These are phyloP conservation scores for Podilymbus podiceps DNA, from an alignment of 2,113 vertebrate species.

Conservation along the genomic window DNA sequence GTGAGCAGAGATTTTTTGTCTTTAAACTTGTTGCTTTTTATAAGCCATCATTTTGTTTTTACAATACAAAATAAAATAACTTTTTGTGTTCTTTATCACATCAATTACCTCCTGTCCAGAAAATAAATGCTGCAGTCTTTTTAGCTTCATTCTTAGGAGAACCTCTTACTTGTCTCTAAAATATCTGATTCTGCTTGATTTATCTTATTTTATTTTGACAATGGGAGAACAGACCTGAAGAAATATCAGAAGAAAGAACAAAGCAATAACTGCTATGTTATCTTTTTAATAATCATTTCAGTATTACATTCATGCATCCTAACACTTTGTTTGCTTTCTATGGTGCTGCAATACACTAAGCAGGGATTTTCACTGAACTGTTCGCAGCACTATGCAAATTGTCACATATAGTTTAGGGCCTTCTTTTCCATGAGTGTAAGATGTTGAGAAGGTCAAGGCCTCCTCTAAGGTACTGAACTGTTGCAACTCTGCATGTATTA, in stretches of 20 bases:
- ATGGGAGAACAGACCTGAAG: neutral
- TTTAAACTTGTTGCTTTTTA: neutral
- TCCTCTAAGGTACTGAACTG: neutral
- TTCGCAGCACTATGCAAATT: neutral
- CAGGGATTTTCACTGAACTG: neutral
- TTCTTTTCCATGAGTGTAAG: neutral
- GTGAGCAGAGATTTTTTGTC: neutral
- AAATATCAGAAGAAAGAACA: neutral
- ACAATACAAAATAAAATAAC: neutral
- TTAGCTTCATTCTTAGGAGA: neutral
- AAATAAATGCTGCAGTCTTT: neutral
- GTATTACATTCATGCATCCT: neutral
- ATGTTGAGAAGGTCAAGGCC: neutral
- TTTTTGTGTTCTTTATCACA: neutral
- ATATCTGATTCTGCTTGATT: neutral
- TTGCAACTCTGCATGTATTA: neutral
- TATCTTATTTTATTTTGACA: neutral
- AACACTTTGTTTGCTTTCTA: neutral
- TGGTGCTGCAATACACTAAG: neutral
- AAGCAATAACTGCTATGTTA: neutral
- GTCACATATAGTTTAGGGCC: neutral
- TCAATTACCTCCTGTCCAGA: neutral
- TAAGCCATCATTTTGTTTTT: neutral
- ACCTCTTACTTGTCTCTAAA: neutral
- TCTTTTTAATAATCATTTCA: neutral